A percentile compares a stretch with the other conserved stretches of the same genome.
Conservation (phyloP, 2,797 vertebrate genomes). For the Alosa sapidissima region DNA sequence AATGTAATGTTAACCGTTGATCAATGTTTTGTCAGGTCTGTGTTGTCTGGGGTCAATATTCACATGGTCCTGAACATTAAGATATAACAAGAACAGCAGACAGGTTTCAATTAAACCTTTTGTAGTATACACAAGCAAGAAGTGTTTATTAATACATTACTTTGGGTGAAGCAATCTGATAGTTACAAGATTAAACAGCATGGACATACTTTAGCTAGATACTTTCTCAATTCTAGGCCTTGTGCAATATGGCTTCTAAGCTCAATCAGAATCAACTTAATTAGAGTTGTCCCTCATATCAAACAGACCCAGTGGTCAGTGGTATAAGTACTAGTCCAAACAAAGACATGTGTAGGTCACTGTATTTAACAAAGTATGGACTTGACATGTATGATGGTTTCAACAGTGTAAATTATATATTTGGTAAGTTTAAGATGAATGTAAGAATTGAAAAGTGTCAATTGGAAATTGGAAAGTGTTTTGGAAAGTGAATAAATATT, state of each 20-base stretch:
- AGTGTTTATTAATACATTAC: background rate
- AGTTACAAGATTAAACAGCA: background rate
- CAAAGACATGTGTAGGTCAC: background rate
- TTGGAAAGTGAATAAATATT: constrained; percentile 71
- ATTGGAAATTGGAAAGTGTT: no score
- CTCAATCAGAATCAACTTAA: background rate
- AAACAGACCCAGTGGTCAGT: background rate
- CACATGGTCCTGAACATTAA: background rate
- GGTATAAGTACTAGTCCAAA: background rate
- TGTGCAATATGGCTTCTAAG: background rate
- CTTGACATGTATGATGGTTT: constrained; percentile 24
- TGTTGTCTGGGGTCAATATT: background rate
- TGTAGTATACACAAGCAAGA: background rate
- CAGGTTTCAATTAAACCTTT: background rate
- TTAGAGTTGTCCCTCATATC: background rate
- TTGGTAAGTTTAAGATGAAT: constrained; percentile 59
- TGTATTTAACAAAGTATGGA: constrained; percentile 37
- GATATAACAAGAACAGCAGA: background rate
- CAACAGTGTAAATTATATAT: constrained; percentile 29
- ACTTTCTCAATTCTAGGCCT: background rate
- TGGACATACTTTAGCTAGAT: background rate
- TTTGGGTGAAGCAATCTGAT: background rate
- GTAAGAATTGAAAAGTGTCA: constrained; percentile 58
- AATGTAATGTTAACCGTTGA: background rate
- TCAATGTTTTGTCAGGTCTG: background rate